Percentiles rank a stretch among this genome's conserved stretches.
These are phyloP conservation scores for Xenops minutus DNA, from an alignment of 2,797 vertebrate genomes.

Conservation along the genomic window DNA sequence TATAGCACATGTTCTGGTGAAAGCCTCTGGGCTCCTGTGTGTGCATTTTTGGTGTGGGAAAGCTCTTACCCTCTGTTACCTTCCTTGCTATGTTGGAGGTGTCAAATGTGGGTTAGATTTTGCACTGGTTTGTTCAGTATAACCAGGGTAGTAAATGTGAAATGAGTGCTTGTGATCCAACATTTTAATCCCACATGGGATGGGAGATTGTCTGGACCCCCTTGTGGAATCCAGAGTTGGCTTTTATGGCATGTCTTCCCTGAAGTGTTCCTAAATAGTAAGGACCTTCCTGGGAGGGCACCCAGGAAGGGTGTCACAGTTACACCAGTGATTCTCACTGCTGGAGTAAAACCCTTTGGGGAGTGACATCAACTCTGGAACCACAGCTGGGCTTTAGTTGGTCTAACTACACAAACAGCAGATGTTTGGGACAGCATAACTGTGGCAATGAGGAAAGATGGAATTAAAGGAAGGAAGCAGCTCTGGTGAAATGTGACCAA, in stretches of 20 bases:
- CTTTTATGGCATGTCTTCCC: not conserved
- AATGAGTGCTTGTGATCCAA: not conserved
- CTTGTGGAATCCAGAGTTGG: not conserved
- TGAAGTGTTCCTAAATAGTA: not conserved
- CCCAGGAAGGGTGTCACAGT: accelerated
- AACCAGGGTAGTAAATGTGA: not conserved
- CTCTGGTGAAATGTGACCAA: not conserved
- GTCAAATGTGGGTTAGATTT: not conserved
- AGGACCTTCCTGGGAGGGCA: not conserved
- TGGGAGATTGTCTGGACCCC: not conserved
- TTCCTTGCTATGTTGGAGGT: not conserved
- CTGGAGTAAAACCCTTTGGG: not conserved
- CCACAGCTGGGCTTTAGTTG: not conserved
- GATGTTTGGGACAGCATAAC: not conserved
- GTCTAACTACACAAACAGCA: not conserved
- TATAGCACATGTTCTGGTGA: accelerated
- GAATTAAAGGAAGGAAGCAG: not conserved
- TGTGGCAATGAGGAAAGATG: not conserved
- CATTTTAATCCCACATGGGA: not conserved
- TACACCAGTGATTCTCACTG: not conserved
- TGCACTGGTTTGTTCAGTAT: not conserved
- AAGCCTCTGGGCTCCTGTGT: not conserved
- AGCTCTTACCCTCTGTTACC: not conserved
- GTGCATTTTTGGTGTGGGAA: not conserved
- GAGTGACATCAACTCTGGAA: not conserved